Percentiles rank a stretch among this genome's conserved stretches.
Evolutionary conservation across 2,113 vertebrate species (phyloP).

Genomic region (Heterochromis multidens): DNA sequence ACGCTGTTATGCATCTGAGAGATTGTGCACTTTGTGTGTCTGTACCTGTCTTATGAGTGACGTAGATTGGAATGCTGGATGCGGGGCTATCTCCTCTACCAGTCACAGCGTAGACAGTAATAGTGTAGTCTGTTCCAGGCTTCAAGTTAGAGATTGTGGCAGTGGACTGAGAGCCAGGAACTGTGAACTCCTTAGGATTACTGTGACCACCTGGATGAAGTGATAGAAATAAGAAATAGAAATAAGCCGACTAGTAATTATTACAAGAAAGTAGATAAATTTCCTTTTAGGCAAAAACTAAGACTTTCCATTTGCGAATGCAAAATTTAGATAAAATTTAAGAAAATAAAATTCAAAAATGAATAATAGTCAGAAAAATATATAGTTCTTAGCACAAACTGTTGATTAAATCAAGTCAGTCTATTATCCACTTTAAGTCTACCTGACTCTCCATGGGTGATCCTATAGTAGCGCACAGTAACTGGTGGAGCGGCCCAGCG

Average conservation of each 20-base stretch:
- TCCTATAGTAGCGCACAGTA: slow-evolving; percentile 93
- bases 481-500: slow-evolving; percentile 92
- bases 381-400: not conserved
- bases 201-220: slow-evolving; percentile 79
- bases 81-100: slow-evolving; percentile 96
- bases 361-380: not conserved
- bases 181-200: slow-evolving; percentile 87
- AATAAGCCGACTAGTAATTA: no score
- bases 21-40: not conserved
- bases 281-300: not conserved
- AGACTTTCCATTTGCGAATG: not conserved
- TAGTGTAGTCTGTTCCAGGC: slow-evolving; percentile 88
- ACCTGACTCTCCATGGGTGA: slow-evolving; percentile 92
- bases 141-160: slow-evolving; percentile 84
- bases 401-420: not conserved
- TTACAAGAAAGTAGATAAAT: no score
- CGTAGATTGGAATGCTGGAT: slow-evolving; percentile 90
- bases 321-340: not conserved
- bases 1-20: not conserved
- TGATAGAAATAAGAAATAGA: not conserved
- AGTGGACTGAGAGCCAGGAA: slow-evolving; percentile 85
- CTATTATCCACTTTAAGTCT: not conserved
- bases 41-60: slow-evolving; percentile 88
- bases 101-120: slow-evolving; percentile 92
- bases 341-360: not conserved